Conservation (phyloP, 2,797 vertebrate genomes). For the Pagetopsis macropterus region DNA sequence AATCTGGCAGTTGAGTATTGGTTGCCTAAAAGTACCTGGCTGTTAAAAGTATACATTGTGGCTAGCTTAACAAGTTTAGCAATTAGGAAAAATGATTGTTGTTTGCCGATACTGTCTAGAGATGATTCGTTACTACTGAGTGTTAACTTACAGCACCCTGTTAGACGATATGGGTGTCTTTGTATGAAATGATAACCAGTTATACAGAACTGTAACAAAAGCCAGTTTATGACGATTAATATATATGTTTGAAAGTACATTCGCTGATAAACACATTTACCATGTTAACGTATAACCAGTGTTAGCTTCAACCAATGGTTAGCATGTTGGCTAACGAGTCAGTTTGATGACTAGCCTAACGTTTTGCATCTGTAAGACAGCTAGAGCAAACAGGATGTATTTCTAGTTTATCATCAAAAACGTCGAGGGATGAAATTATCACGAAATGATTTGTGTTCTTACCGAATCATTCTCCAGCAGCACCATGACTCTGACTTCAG, state of each 20-base stretch:
- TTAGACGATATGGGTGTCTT: not conserved
- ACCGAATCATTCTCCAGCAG: conserved; percentile 87
- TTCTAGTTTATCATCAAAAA: not conserved
- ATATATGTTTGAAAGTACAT: fast-evolving
- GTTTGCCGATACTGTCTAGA: not conserved
- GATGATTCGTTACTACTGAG: too few relatives aligned
- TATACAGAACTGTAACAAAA: not conserved
- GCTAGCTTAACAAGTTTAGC: fast-evolving
- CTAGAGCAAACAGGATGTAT: fast-evolving
- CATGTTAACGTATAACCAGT: not conserved
- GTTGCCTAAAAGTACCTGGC: not conserved
- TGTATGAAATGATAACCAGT: not conserved
- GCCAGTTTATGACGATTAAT: fast-evolving
- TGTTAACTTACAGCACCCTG: not conserved
- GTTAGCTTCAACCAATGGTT: conserved; percentile 22
- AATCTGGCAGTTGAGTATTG: not conserved
- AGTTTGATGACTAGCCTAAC: conserved; percentile 10
- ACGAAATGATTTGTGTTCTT: conserved; percentile 34
- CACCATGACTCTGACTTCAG: conserved; percentile 74
- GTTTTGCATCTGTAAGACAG: not conserved
- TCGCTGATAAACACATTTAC: fast-evolving
- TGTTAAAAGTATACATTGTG: too few relatives aligned
- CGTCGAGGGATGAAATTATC: fast-evolving
- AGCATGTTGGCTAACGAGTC: conserved; percentile 37
- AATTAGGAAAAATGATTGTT: not conserved